Evolutionary conservation across 2,888 invertebrate species (phyloP), one percentile per base, ranked within the genome.

Genomic region (Cryptosula pallasiana): DNA sequence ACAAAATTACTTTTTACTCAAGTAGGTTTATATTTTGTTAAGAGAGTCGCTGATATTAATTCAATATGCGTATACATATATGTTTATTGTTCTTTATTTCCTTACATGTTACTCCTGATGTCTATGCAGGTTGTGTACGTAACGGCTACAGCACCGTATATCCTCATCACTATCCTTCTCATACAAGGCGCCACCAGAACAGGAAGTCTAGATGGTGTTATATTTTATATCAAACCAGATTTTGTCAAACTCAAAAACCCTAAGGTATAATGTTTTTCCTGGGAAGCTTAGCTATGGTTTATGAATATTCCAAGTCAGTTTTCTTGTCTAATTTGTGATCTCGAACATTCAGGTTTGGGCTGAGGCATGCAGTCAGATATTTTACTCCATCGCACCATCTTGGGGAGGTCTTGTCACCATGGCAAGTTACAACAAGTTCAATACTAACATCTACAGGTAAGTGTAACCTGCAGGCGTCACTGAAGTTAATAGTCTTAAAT

Each of bases 341-440:
- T 45, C 45, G 5, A 5, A 13, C 5, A 13, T 45, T 5, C 74
- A 85, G 83, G 81, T 85, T 1, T 86, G 86, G 86, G 78, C 81
- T 36, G 81, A 83, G 58, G 85, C 85, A 23, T 84, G 83, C 9
- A 79, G 82, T 55, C 86, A 86, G 74, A 84, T 86, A 1, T 86
- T 86, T 75, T 86, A 84, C 76, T 84, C 85, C 1, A 75, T 86
- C 63, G 85, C 85, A 16, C 82, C 85, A 55, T 83, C 79, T 1
- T 82, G 81, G 79, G 83, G 83, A 34, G 79, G 80, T 69, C 77
- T 83, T 9, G 78, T 82, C 36, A 80, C 82, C 9, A 81, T 83
- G 81, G 75, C 82, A 32, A 81, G 81, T 73, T 82, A 81, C 76
- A 82, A 81, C 75, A 78, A 78, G 72, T 81, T 81, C 76, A 76